These are phyloP conservation scores for Neosilurus mollespiculum DNA, from an alignment of 2,797 vertebrate genomes.

Conservation along the genomic window DNA sequence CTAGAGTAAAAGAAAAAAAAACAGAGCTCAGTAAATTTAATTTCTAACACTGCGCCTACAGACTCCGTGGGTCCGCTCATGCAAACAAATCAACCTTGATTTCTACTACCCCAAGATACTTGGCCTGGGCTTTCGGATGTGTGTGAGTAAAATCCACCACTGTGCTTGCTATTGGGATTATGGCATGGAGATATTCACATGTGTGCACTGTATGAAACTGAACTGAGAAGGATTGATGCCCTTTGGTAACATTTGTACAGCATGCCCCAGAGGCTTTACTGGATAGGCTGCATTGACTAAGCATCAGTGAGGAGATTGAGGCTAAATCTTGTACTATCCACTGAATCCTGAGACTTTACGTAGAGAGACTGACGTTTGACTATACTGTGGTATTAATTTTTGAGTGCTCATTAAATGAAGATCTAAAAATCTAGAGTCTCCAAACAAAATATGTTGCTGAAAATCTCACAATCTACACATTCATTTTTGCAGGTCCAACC, in stretches of 20 bases:
- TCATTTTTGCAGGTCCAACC: neutral
- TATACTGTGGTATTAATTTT: neutral
- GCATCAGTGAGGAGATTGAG: slow-evolving; percentile 51
- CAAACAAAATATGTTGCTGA: neutral
- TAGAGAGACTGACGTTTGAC: neutral
- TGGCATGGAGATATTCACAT: slow-evolving; percentile 39
- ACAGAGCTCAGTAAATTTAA: slow-evolving; percentile 50
- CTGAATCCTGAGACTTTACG: neutral
- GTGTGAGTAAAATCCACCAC: slow-evolving; percentile 41
- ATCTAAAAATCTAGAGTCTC: neutral
- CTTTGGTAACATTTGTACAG: slow-evolving; percentile 72
- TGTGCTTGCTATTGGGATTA: slow-evolving; percentile 43
- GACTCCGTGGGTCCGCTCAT: slow-evolving; percentile 56
- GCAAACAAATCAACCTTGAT: slow-evolving; percentile 55
- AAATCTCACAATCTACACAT: neutral
- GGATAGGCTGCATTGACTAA: slow-evolving; percentile 66
- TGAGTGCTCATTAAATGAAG: neutral
- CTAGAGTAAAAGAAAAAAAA: slow-evolving; percentile 23
- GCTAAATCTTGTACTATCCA: slow-evolving; percentile 52
- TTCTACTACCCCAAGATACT: slow-evolving; percentile 57
- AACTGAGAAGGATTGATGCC: slow-evolving; percentile 49
- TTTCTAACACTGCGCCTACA: slow-evolving; percentile 55
- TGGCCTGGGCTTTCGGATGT: slow-evolving; percentile 56
- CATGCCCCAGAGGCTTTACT: slow-evolving; percentile 56
- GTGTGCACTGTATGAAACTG: slow-evolving; percentile 49